phyloP scores from a whole-genome alignment of 2,113 vertebrate genomes.

The Larimichthys polyactis region DNA sequence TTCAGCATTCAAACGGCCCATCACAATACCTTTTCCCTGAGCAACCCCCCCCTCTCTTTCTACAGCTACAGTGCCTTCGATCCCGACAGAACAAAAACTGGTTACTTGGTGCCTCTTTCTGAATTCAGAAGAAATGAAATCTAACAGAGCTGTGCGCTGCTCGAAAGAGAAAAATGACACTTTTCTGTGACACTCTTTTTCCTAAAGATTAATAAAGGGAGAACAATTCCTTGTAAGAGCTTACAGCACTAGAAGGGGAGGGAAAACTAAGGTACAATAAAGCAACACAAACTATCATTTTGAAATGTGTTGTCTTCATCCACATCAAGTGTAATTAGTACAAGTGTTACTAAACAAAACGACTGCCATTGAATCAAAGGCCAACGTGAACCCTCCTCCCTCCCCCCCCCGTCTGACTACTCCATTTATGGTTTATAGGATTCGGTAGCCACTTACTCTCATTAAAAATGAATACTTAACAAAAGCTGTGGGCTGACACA shows the following conservation, averaged over 20 bases:
- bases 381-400: slow-evolving; percentile 24
- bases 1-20: slow-evolving; percentile 80
- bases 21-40: slow-evolving; percentile 77
- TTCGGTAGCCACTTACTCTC: slow-evolving; percentile 77
- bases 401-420: slow-evolving; percentile 44
- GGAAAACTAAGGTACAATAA: neutral
- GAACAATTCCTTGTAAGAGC: slow-evolving; percentile 37
- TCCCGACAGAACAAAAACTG: slow-evolving; percentile 56
- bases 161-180: slow-evolving; percentile 28
- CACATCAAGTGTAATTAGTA: slow-evolving; percentile 69
- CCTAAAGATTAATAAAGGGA: slow-evolving; percentile 41
- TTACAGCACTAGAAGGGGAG: slow-evolving; percentile 28
- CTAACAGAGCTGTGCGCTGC: slow-evolving; percentile 24
- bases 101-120: slow-evolving; percentile 45
- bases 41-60: slow-evolving; percentile 38
- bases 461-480: slow-evolving; percentile 84
- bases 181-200: slow-evolving; percentile 21
- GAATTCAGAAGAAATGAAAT: slow-evolving; percentile 53
- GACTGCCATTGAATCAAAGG: slow-evolving; percentile 65
- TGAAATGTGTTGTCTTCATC: slow-evolving; percentile 51
- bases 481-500: slow-evolving; percentile 76
- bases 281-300: slow-evolving; percentile 55
- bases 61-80: slow-evolving; percentile 51
- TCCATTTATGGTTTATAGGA: slow-evolving; percentile 75
- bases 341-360: slow-evolving; percentile 69